phyloP scores from a whole-genome alignment of 2,797 vertebrate genomes.

The Triplophysa yarkandensis region DNA sequence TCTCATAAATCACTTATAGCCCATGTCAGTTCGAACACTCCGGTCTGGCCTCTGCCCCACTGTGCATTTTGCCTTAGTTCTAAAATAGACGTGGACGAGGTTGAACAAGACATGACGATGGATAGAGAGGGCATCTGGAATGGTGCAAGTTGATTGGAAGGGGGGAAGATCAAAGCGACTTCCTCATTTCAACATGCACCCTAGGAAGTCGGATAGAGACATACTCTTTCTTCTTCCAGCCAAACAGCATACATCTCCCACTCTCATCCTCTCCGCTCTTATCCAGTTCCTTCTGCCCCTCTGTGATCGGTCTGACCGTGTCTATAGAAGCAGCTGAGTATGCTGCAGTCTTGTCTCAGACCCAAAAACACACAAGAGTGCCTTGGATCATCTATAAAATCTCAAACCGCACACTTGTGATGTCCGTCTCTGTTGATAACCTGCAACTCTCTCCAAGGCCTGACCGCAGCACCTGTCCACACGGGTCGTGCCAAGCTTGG shows the following conservation, averaged over 20 bases:
- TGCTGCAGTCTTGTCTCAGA: constrained; percentile 40
- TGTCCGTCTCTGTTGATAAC: constrained; percentile 35
- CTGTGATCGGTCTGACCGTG: constrained; percentile 27
- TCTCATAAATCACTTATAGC: constrained; percentile 58
- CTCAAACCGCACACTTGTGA: constrained; percentile 32
- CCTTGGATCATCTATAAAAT: constrained; percentile 43
- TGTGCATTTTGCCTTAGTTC: constrained; percentile 28
- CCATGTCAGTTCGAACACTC: constrained; percentile 39
- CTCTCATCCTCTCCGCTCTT: neutral
- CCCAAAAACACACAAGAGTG: constrained; percentile 43
- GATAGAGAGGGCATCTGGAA: constrained; percentile 47
- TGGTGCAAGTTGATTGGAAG: constrained; percentile 54
- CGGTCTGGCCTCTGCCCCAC: constrained; percentile 29
- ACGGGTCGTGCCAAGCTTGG: constrained; percentile 40
- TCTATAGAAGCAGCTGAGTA: constrained; percentile 50
- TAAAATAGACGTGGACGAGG: constrained; percentile 58
- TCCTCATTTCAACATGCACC: constrained; percentile 45
- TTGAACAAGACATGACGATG: constrained; percentile 42
- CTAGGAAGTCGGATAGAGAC: constrained; percentile 24
- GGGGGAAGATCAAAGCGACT: constrained; percentile 57
- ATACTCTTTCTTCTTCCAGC: constrained; percentile 56
- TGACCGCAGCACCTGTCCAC: constrained; percentile 59
- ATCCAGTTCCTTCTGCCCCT: neutral
- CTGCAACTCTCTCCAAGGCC: constrained; percentile 40
- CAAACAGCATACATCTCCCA: neutral